Evolutionary conservation across 2,888 invertebrate species (phyloP).

Genomic region (Lasioglossum morio): DNA sequence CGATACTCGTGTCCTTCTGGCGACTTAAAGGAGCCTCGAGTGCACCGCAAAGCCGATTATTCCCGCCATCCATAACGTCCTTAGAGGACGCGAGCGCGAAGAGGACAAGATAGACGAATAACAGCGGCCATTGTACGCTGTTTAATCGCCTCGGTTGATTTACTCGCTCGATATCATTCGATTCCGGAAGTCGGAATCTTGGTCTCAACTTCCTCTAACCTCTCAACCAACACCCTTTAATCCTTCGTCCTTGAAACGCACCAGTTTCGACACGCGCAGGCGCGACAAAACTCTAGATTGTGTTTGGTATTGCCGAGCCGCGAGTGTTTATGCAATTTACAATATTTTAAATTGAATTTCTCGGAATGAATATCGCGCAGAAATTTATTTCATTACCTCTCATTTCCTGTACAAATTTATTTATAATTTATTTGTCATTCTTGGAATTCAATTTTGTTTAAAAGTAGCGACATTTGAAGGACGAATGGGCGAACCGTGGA

Average conservation of each 20-base stretch:
- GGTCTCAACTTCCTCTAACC: background rate
- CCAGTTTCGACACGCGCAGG: background rate
- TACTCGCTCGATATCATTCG: background rate
- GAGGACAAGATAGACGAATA: constrained; percentile 16
- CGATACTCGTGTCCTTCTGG: constrained; percentile 61
- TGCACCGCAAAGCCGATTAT: constrained; percentile 68
- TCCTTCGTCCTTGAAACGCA: background rate
- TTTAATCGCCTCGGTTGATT: constrained; percentile 40
- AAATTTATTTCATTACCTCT: background rate
- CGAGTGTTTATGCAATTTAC: background rate
- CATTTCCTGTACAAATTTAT: background rate
- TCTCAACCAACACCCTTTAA: background rate
- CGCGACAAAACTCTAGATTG: background rate
- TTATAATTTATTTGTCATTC: background rate
- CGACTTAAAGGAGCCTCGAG: constrained; percentile 55
- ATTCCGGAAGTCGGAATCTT: background rate
- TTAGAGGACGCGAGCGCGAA: background rate
- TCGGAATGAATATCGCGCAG: background rate
- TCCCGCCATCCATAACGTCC: constrained; percentile 60
- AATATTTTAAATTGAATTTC: background rate
- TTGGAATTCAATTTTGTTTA: background rate
- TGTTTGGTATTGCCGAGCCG: background rate
- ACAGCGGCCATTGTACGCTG: constrained; percentile 1
- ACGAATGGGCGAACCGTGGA: background rate
- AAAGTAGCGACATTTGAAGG: background rate